Evolutionary conservation across 2,113 vertebrate genomes (phyloP).

Genomic region (Copsychus sechellarum): DNA sequence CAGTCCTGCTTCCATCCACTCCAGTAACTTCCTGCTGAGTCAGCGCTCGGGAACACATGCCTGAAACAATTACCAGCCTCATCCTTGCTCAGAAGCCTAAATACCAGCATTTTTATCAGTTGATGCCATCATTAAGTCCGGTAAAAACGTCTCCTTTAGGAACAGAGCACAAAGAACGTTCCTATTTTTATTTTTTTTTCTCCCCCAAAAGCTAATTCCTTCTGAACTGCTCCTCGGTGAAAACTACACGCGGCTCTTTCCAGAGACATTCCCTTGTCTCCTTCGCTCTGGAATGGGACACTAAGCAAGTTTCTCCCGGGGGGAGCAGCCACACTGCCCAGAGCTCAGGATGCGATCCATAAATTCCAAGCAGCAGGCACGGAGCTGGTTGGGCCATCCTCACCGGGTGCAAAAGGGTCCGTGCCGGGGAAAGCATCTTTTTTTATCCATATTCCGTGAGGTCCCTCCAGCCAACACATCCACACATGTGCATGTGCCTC

Average conservation of each 20-base stretch:
- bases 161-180: not conserved
- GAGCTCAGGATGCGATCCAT: fast-evolving
- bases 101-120: fast-evolving
- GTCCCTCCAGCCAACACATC: fast-evolving
- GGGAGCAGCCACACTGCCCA: not conserved
- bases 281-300: fast-evolving
- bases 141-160: not conserved
- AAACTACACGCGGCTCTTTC: not conserved
- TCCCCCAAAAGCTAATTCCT: not conserved
- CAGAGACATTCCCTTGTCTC: fast-evolving
- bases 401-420: fast-evolving
- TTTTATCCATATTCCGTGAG: fast-evolving
- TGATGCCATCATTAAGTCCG: not conserved
- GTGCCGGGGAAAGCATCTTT: fast-evolving
- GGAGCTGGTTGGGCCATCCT: fast-evolving
- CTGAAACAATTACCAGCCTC: not conserved
- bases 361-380: fast-evolving
- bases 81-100: not conserved
- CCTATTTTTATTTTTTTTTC: not conserved
- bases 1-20: not conserved
- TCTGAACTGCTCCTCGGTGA: not conserved
- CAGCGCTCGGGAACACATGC: not conserved
- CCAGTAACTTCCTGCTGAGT: not conserved
- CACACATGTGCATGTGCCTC: fast-evolving
- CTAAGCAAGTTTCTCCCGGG: no score